These are phyloP conservation scores for Balaeniceps rex DNA, from an alignment of 2,113 vertebrate species.

Conservation along the genomic window DNA sequence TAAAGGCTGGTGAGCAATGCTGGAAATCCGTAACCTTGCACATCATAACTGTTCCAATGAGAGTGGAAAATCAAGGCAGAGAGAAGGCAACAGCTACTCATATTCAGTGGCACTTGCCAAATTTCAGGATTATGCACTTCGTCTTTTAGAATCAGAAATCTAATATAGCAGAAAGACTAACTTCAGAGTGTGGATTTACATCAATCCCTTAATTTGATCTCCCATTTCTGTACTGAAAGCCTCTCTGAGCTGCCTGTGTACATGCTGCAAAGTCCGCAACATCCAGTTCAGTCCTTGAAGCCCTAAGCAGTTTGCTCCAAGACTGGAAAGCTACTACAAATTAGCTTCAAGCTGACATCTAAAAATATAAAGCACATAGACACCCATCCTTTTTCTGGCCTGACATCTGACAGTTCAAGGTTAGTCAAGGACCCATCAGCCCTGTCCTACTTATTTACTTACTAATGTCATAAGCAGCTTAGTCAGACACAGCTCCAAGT, in stretches of 20 bases:
- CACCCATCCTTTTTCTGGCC: not conserved
- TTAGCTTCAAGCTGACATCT: not conserved
- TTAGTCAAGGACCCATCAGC: not conserved
- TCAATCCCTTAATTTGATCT: not conserved
- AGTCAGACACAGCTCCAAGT: not conserved
- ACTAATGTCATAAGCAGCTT: not conserved
- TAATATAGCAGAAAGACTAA: not conserved
- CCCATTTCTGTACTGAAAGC: not conserved
- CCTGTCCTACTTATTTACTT: not conserved
- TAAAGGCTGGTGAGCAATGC: not conserved
- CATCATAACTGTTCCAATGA: not conserved
- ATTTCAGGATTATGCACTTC: not conserved
- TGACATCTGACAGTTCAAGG: not conserved
- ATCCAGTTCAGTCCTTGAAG: not conserved
- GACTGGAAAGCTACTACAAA: not conserved
- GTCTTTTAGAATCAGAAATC: not conserved
- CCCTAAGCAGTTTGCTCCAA: not conserved
- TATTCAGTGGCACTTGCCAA: not conserved
- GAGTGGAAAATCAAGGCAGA: not conserved
- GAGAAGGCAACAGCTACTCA: not conserved
- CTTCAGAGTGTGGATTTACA: not conserved
- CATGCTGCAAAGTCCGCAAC: not conserved
- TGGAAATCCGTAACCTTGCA: not conserved
- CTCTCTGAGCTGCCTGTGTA: not conserved
- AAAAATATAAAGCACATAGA: not conserved